Evolutionary conservation across 92 coral and sea anemone species (phyloP).

Genomic region (Zoanthus gigantus): DNA sequence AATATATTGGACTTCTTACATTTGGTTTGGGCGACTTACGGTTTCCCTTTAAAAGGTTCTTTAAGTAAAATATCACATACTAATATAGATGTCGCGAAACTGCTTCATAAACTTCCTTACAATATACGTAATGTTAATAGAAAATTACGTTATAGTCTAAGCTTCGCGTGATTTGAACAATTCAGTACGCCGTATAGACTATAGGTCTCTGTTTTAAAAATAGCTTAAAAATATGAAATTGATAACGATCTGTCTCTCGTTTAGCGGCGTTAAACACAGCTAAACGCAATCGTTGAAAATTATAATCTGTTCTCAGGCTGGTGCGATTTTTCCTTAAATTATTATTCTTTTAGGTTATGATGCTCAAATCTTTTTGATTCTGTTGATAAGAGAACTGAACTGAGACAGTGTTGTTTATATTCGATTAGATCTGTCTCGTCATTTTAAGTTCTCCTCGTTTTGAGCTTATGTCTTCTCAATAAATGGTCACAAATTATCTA

Average conservation of each 20-base stretch:
- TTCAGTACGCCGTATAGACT: neutral
- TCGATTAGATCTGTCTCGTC: too few species aligned
- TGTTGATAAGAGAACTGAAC: neutral
- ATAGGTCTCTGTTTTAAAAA: neutral
- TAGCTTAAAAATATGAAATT: neutral
- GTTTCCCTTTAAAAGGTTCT: too few species aligned
- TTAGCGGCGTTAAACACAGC: neutral
- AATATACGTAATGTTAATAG: too few species aligned
- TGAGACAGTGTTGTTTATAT: too few species aligned
- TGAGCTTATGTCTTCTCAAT: too few species aligned
- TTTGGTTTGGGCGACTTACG: too few species aligned
- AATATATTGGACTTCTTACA: too few species aligned
- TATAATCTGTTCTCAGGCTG: neutral
- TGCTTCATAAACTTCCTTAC: too few species aligned
- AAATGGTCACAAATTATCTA: too few species aligned
- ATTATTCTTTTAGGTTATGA: neutral
- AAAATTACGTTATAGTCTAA: neutral
- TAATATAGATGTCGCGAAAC: too few species aligned
- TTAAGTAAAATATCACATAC: too few species aligned
- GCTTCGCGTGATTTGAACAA: neutral
- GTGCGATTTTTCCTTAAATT: neutral
- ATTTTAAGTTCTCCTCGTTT: too few species aligned
- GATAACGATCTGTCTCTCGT: conserved; percentile 12
- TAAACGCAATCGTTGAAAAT: neutral
- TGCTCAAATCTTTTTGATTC: neutral